A percentile compares a stretch with the other conserved stretches of the same genome.
Evolutionary conservation across 2,113 vertebrate genomes (phyloP).

Genomic region (Dissostichus mawsoni): DNA sequence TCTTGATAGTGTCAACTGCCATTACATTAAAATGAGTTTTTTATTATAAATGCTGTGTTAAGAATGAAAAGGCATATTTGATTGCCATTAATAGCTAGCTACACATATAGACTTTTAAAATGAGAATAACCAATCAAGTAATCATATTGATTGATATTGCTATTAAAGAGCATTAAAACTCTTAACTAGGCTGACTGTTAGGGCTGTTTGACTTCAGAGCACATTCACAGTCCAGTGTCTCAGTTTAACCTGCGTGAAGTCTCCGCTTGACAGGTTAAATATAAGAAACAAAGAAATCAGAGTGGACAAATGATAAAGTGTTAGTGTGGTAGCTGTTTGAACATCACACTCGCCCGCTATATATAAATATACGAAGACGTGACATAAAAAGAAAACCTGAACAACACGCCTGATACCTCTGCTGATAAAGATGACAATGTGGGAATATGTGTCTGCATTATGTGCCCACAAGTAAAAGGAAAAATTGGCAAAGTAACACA

Average conservation of each 20-base stretch:
- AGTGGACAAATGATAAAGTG: not conserved
- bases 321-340: not conserved
- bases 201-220: not conserved
- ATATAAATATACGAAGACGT: not conserved
- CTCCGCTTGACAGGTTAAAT: not conserved
- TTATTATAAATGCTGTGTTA: not conserved
- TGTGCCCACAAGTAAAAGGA: not conserved
- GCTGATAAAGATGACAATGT: not conserved
- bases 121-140: too few species aligned
- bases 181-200: too few species aligned
- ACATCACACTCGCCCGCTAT: not conserved
- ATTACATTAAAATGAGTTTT: not conserved
- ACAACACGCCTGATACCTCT: not conserved
- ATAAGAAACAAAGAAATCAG: not conserved
- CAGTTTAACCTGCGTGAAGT: not conserved
- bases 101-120: not conserved
- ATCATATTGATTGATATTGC: too few species aligned
- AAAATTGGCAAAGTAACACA: not conserved
- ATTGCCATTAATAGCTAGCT: not conserved
- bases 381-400: too few species aligned
- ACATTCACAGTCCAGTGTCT: not conserved
- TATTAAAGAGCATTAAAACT: too few species aligned
- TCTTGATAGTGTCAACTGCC: conserved; percentile 10
- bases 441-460: not conserved
- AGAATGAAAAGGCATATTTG: not conserved